These are phyloP conservation scores for Bicyclus anynana DNA, from an alignment of 1,140 invertebrate species.

Conservation along the genomic window DNA sequence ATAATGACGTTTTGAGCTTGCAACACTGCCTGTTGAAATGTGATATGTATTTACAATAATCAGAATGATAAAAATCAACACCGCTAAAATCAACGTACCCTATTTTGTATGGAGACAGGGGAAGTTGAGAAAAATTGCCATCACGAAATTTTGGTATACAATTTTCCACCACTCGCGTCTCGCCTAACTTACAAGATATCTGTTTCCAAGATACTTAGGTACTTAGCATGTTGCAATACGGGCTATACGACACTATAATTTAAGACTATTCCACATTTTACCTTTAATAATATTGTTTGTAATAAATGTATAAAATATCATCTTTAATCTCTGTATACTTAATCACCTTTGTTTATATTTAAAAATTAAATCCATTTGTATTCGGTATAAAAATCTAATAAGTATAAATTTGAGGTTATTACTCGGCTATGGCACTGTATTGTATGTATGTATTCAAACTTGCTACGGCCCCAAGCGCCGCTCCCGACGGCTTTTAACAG, in stretches of 20 bases:
- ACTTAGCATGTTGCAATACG: slow-evolving; percentile 54
- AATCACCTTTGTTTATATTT: slow-evolving; percentile 77
- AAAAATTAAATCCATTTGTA: slow-evolving; percentile 77
- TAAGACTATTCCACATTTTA: slow-evolving; percentile 73
- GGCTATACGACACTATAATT: slow-evolving; percentile 63
- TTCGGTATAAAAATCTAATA: slow-evolving; percentile 76
- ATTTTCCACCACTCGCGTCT: slow-evolving; percentile 36
- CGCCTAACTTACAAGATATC: slow-evolving; percentile 41
- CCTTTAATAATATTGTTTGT: slow-evolving; percentile 75
- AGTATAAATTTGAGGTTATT: slow-evolving; percentile 75
- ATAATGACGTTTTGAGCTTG: slow-evolving; percentile 29
- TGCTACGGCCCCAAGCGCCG: slow-evolving; percentile 50
- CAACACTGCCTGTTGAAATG: slow-evolving; percentile 54
- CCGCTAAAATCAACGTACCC: slow-evolving; percentile 32
- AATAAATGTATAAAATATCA: slow-evolving; percentile 78
- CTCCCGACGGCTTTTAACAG: slow-evolving; percentile 35
- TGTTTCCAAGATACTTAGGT: slow-evolving; percentile 48
- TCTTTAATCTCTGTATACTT: slow-evolving; percentile 77
- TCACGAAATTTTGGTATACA: slow-evolving; percentile 15
- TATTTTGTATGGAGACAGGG: slow-evolving; percentile 17
- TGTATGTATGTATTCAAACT: slow-evolving; percentile 73
- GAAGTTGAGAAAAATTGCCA: slow-evolving; percentile 31
- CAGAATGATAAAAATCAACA: slow-evolving; percentile 40
- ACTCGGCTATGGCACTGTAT: slow-evolving; percentile 72
- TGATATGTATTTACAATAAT: slow-evolving; percentile 69